A percentile compares a stretch with the other conserved stretches of the same genome.
These are phyloP conservation scores for Sandelia bainsii DNA, from an alignment of 2,797 vertebrate genomes.

Conservation along the genomic window DNA sequence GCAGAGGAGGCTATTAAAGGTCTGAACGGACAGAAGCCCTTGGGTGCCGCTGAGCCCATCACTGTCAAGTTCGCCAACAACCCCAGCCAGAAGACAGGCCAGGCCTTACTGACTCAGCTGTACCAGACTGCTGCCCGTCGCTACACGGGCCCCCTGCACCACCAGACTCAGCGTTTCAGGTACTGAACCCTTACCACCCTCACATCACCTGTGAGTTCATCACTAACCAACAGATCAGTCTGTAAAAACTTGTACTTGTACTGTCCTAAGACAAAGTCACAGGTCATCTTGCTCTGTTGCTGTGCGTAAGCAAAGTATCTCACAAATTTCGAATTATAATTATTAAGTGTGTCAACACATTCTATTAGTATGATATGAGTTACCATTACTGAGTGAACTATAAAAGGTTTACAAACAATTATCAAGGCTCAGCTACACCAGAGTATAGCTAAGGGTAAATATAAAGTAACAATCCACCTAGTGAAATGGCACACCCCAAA, in stretches of 20 bases:
- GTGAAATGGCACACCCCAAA: conserved; percentile 43
- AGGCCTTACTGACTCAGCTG: conserved; percentile 94
- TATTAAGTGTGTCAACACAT: conserved; percentile 37
- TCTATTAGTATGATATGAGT: conserved; percentile 37
- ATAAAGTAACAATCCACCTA: conserved; percentile 12
- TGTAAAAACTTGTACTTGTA: conserved; percentile 33
- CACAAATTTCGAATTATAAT: conserved; percentile 18
- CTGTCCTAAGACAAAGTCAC: conserved; percentile 38
- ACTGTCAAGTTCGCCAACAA: conserved; percentile 98
- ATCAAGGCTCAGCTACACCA: conserved; percentile 19
- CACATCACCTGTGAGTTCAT: conserved; percentile 19
- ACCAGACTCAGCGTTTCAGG: conserved; percentile 97
- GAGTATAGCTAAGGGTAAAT: conserved; percentile 42
- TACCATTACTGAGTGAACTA: conserved; percentile 22
- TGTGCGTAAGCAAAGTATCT: conserved; percentile 33
- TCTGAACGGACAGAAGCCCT: conserved; percentile 95
- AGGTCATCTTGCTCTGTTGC: conserved; percentile 46
- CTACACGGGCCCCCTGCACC: conserved; percentile 94
- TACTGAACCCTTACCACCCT: conserved; percentile 74
- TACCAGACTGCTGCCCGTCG: conserved; percentile 94
- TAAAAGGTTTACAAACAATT: conserved; percentile 23
- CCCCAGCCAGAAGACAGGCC: conserved; percentile 96
- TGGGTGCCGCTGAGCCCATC: conserved; percentile 94
- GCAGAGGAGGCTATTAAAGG: conserved; percentile 98
- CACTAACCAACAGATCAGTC: conserved; percentile 44